Base-by-base conservation (phyloP, 2,797 vertebrate genomes). In the Protonibea diacanthus region DNA sequence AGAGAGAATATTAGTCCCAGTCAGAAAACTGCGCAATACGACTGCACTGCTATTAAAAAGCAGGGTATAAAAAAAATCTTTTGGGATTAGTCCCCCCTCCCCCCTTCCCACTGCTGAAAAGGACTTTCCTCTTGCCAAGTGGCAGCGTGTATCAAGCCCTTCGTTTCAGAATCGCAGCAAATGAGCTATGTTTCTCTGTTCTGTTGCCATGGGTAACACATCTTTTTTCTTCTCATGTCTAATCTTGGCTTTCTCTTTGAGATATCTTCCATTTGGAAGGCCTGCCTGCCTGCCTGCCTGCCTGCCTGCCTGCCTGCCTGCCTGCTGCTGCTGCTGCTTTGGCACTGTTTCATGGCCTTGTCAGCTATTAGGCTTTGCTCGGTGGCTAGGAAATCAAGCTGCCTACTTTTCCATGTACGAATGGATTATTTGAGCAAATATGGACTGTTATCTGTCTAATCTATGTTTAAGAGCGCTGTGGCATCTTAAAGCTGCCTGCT, bases 171-270 rank as follows among this genome's bases (percentile, higher is more conserved):
- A 91, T 89, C 45, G 60, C 90, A 89, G 91, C 86, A 92, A 93
- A 90, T 89, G 88, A 93, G 91, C 92, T 92, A 88, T 89, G 86
- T 93, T 91, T 92, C 91, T 94, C 91, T 92, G 88, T 91, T 93
- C 92, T 88, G 95, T 95, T 95, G 94, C 95, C 92, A 95, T 90
- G 91, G 95, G 94, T 92, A 94, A 95, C 94, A 81, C 89, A 90
- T 93, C 79, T 93, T 89, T 81, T 38, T 87, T 80, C 91, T 87
- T 85, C 87, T 89, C 84, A 82, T 89, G 88, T 87, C 90, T 92
- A 91, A 93, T 91, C 91, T 92, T 89, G 88, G 91, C 88, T 84
- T 38, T 90, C 85, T 91, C 86, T 91, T 91, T 92, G 82, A 89
- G 86, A 90, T 90, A 85, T 90, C 84, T 81, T 86, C 84, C 71